These are phyloP conservation scores for Alviniconcha strummeri DNA, from an alignment of 2,888 invertebrate species.

Conservation along the genomic window DNA sequence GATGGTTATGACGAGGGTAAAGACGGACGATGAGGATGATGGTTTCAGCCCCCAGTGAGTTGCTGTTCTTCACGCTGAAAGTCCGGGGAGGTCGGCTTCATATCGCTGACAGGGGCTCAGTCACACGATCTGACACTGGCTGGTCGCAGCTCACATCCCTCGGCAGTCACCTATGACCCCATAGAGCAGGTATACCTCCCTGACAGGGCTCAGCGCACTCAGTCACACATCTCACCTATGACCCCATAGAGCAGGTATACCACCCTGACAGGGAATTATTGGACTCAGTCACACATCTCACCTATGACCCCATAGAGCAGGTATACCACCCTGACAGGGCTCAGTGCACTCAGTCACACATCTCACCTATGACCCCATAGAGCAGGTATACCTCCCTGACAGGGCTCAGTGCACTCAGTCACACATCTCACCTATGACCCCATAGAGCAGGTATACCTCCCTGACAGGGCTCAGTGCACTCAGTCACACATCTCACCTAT, in stretches of 20 bases:
- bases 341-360: slow-evolving; percentile 49
- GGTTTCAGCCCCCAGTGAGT: slow-evolving; percentile 57
- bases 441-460: slow-evolving; percentile 57
- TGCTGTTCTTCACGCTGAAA: slow-evolving; percentile 62
- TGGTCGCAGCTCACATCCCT: slow-evolving; percentile 56
- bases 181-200: slow-evolving; percentile 56
- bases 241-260: slow-evolving; percentile 58
- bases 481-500: slow-evolving; percentile 55
- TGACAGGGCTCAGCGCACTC: slow-evolving; percentile 45
- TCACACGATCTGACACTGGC: slow-evolving; percentile 53
- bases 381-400: slow-evolving; percentile 60
- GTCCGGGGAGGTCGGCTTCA: slow-evolving; percentile 63
- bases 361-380: slow-evolving; percentile 62
- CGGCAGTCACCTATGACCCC: slow-evolving; percentile 63
- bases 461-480: slow-evolving; percentile 47
- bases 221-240: slow-evolving; percentile 61
- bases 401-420: slow-evolving; percentile 45
- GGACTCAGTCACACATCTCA: slow-evolving; percentile 52
- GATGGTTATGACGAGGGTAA: neutral
- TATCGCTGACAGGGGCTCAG: slow-evolving; percentile 51
- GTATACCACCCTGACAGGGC: slow-evolving; percentile 55
- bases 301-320: slow-evolving; percentile 62
- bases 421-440: slow-evolving; percentile 64
- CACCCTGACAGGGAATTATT: slow-evolving; percentile 50
- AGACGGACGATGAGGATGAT: neutral